Percentiles rank a stretch among this genome's conserved stretches.
These are phyloP conservation scores for Pseudois nayaur DNA, from an alignment of 2,113 vertebrate genomes.

Conservation along the genomic window DNA sequence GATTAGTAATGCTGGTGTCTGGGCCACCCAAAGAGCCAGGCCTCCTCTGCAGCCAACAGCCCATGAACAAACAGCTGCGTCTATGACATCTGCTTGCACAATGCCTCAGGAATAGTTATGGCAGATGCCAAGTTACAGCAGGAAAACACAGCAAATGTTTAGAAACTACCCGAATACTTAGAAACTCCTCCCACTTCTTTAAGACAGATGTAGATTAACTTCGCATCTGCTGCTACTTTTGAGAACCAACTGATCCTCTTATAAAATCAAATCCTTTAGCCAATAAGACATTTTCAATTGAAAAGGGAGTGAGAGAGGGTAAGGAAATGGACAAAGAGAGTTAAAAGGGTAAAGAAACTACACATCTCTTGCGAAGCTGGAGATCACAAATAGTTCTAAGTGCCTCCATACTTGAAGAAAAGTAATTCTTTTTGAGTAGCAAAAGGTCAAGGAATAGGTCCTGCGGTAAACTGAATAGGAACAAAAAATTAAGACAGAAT, in stretches of 20 bases:
- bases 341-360: slow-evolving; percentile 31
- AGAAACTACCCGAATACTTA: not conserved
- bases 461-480: slow-evolving; percentile 19
- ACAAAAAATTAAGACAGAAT: slow-evolving; percentile 50
- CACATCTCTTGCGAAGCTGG: slow-evolving; percentile 6
- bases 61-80: not conserved
- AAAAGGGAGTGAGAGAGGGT: not conserved
- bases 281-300: slow-evolving; percentile 22
- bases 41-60: not conserved
- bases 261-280: slow-evolving; percentile 10
- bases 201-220: not conserved
- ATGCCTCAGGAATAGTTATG: not conserved
- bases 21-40: not conserved
- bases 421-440: slow-evolving; percentile 35
- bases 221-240: not conserved
- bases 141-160: not conserved
- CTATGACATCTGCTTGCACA: not conserved
- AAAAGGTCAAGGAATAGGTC: slow-evolving; percentile 42
- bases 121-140: not conserved
- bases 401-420: slow-evolving; percentile 17
- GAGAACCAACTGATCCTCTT: not conserved
- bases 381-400: slow-evolving; percentile 44
- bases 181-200: not conserved
- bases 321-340: not conserved
- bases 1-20: not conserved